Evolutionary conservation across 1,140 invertebrate species (phyloP), one percentile per base, ranked within the genome.

Genomic region (Halyomorpha halys): DNA sequence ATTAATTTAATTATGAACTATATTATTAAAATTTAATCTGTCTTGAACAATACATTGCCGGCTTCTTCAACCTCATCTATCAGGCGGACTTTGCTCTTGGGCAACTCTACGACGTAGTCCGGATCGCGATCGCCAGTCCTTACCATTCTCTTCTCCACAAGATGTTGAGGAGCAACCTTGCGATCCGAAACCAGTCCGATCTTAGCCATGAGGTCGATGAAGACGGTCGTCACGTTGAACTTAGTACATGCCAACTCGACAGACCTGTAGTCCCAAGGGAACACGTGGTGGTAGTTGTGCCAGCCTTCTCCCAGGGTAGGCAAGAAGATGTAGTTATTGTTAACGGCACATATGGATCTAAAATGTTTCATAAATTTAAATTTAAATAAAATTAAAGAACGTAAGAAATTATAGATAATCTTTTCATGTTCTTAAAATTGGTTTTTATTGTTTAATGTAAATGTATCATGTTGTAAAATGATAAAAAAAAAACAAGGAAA

Each of bases 131-230:
- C 89, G 0, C 90, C 90, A 0, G 88, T 91, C 66, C 87, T 80
- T 64, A 81, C 71, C 0, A 86, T 86, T 30, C 89, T 77, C 67
- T 81, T 83, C 69, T 80, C 75, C 0, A 91, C 76, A 64, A 90
- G 30, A 18, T 65, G 34, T 23, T 59, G 27, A 45, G 39, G 27
- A n/a, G 49, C 80, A 0, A 75, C 76, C 71, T 85, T 86, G 56
- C 87, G 73, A 72, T 94, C 90, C 69, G 88, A 91, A 1, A 85
- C 89, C 81, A 83, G 87, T 3, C 92, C 92, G 61, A 95, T 81
- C 71, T 82, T 82, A 3, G 88, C 84, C 71, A 87, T 87, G 66
- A 89, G 81, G 69, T 95, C 90, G 66, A 95, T 91, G 72, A 94
- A 91, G 77, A 0, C 84, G 8, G 87, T 90, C 0, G 90, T 91